Evolutionary conservation across 1,140 invertebrate genomes (phyloP), one percentile per base, ranked within the genome.

Genomic region (Zophobas atratus): DNA sequence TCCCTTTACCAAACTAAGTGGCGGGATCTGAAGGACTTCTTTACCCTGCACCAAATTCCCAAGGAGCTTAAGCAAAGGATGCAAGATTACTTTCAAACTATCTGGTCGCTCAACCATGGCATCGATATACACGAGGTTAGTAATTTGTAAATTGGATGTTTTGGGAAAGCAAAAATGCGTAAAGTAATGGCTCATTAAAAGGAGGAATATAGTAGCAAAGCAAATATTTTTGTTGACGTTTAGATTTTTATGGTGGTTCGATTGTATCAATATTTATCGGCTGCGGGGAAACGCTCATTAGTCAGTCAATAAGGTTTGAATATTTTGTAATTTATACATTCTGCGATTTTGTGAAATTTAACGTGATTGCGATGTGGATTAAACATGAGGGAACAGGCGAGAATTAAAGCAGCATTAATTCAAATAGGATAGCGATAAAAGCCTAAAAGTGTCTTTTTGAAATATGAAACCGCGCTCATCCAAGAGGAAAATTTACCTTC

Each of bases 61-160:
- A 98, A 99, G 81, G 96, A 98, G 83, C 88, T 99, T 48, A 97
- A 98, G 80, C 97, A 98, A 86, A 89, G 98, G 60, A 97, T 99
- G 91, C 97, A 99, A 85, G 98, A 99, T 85, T 99, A 99, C 86
- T 99, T 99, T 86, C 98, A 99, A 88, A 99, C 98, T 6, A 97
- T 97, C 88, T 99, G 98, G 98, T 96, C 97, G 1, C 91, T 99
- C 49, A 99, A 99, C 84, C 98, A 99, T 87, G 98, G 98, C 41
- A 99, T 99, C 80, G 98, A 99, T 86, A 97, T 98, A 88, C 96
- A 98, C 83, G 96, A 97, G 92, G 96, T 97, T 88, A 88, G 33
- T 36, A 56, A 35, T 48, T 20, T 70, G 43, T 55, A 70, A 38
- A 32, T 70, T 2, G 8, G 5, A 60, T 36, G 60, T 39, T 67